These are phyloP conservation scores for Drosophila putrida DNA, from an alignment of 2,888 invertebrate genomes.

Conservation along the genomic window DNA sequence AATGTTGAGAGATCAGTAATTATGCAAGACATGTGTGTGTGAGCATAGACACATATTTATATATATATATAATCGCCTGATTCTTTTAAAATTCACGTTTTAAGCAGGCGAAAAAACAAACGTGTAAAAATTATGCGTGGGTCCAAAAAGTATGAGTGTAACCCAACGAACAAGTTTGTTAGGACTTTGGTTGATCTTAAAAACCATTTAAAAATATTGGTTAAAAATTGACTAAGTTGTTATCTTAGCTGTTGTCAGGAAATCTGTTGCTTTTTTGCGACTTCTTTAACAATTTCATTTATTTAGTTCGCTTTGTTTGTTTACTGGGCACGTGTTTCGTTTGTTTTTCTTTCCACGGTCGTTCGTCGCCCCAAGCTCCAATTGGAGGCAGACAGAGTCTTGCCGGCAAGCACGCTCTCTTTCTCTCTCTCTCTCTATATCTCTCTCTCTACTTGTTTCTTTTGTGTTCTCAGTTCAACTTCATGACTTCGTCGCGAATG, in stretches of 20 bases:
- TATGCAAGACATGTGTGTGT: slow-evolving; percentile 31
- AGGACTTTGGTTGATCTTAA: neutral
- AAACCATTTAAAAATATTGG: neutral
- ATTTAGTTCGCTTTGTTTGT: slow-evolving; percentile 22
- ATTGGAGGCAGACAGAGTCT: slow-evolving; percentile 7
- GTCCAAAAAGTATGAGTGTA: slow-evolving; percentile 1
- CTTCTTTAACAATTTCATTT: slow-evolving; percentile 36
- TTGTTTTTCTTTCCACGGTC: slow-evolving; percentile 35
- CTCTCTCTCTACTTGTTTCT: slow-evolving; percentile 19
- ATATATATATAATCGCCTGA: slow-evolving; percentile 4
- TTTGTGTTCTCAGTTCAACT: slow-evolving; percentile 39
- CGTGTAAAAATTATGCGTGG: slow-evolving; percentile 37
- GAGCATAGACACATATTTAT: slow-evolving; percentile 2
- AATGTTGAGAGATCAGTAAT: slow-evolving; percentile 30
- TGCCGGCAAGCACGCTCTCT: slow-evolving; percentile 36
- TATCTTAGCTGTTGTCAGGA: slow-evolving; percentile 31
- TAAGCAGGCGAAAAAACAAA: slow-evolving; percentile 35
- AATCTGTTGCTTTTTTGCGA: slow-evolving; percentile 21
- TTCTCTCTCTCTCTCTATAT: slow-evolving; percentile 6
- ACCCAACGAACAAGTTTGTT: slow-evolving; percentile 29
- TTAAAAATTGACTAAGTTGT: slow-evolving; percentile 12
- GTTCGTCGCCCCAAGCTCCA: slow-evolving; percentile 51
- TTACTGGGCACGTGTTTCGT: slow-evolving; percentile 57
- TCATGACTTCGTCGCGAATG: slow-evolving; percentile 45
- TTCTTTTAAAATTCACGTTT: slow-evolving; percentile 43